A percentile compares a stretch with the other conserved stretches of the same genome.
Evolutionary conservation across 2,888 invertebrate genomes (phyloP).

Genomic region (Drosophila tanythrix): DNA sequence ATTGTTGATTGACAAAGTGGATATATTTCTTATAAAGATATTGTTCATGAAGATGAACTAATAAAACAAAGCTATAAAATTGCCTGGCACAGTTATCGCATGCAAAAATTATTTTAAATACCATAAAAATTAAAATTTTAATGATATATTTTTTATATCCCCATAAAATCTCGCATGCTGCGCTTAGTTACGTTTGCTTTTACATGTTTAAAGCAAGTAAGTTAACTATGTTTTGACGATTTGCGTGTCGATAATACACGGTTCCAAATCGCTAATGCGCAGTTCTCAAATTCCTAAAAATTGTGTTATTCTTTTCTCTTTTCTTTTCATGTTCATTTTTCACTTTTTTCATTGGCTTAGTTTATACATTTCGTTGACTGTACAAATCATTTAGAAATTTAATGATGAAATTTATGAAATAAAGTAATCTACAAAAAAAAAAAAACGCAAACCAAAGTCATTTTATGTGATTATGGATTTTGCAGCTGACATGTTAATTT

Average conservation of each 20-base stretch:
- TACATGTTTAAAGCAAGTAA: constrained; percentile 1
- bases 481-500: neutral
- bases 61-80: neutral
- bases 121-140: neutral
- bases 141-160: neutral
- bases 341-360: constrained; percentile 26
- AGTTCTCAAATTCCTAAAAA: constrained; percentile 18
- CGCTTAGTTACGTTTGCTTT: neutral
- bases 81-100: neutral
- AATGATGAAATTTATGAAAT: neutral
- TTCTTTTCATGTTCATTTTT: constrained; percentile 27
- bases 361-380: constrained; percentile 4
- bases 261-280: constrained; percentile 42
- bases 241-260: constrained; percentile 32
- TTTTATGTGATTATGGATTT: neutral
- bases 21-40: neutral
- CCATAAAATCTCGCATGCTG: constrained; percentile 1
- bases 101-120: neutral
- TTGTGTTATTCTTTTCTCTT: neutral
- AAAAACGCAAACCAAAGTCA: neutral
- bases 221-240: neutral
- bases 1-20: neutral
- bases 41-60: neutral
- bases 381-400: neutral
- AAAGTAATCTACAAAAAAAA: neutral